Evolutionary conservation across 2,888 invertebrate genomes (phyloP).

Genomic region (Coelinius sp.): DNA sequence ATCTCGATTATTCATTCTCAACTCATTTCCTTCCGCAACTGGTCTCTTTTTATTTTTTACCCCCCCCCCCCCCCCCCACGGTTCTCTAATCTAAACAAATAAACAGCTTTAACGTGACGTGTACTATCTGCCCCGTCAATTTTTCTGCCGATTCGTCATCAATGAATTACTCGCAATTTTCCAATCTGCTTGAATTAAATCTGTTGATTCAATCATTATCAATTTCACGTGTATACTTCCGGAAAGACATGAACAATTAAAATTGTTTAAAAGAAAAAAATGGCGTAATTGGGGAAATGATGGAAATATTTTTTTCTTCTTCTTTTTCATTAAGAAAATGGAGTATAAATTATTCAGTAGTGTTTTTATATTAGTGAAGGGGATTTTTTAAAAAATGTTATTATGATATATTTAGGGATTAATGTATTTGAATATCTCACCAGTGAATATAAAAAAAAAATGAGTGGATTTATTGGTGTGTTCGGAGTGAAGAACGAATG

Average conservation of each 20-base stretch:
- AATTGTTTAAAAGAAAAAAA: background rate
- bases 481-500: background rate
- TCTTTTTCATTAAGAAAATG: background rate
- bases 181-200: background rate
- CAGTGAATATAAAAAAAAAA: background rate
- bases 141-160: background rate
- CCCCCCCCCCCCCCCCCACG: background rate
- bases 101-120: background rate
- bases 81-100: constrained; percentile 3
- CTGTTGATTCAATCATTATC: background rate
- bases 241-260: background rate
- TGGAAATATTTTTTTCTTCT: background rate
- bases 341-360: background rate
- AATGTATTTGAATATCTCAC: too few relatives aligned
- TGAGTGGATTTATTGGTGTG: background rate
- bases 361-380: background rate
- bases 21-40: background rate
- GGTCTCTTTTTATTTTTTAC: background rate
- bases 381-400: background rate
- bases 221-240: background rate
- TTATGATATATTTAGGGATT: background rate
- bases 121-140: background rate
- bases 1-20: background rate
- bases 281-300: too few relatives aligned
- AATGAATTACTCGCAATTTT: constrained; percentile 19